A percentile compares a stretch with the other conserved stretches of the same genome.
phyloP scores from a whole-genome alignment of 2,888 invertebrate genomes.

The Rhamnusium bicolor region DNA sequence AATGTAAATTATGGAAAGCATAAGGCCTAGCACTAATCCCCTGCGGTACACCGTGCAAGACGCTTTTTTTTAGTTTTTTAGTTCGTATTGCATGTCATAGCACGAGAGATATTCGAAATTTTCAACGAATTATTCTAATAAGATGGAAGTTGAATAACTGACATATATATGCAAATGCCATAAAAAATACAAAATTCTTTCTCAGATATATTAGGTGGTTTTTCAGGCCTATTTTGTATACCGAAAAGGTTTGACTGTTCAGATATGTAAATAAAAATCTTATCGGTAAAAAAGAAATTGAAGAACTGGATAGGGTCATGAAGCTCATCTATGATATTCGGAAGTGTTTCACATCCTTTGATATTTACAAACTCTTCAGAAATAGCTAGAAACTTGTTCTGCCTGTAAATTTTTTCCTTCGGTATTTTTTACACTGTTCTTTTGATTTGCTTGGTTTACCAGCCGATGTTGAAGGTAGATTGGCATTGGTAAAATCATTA shows the following conservation, averaged over 20 bases:
- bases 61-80: too few species aligned
- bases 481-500: neutral
- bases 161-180: neutral
- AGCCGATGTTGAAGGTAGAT: neutral
- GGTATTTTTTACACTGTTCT: neutral
- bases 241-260: conserved; percentile 11
- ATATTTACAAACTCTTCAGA: neutral
- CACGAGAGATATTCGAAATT: too few species aligned
- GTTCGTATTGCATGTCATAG: neutral
- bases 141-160: too few species aligned
- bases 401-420: neutral
- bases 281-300: conserved; percentile 1
- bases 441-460: neutral
- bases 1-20: too few species aligned
- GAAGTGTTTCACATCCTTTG: neutral
- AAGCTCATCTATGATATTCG: neutral
- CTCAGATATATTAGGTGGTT: neutral
- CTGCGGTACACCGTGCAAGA: too few species aligned
- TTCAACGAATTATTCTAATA: too few species aligned
- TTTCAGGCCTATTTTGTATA: conserved; percentile 1
- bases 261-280: conserved; percentile 1
- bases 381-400: neutral
- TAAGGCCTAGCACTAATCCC: too few species aligned
- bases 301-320: neutral
- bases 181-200: neutral